A percentile compares a stretch with the other conserved stretches of the same genome.
These are phyloP conservation scores for Yasuhikotakia modesta DNA, from an alignment of 2,797 vertebrate genomes.

Conservation along the genomic window DNA sequence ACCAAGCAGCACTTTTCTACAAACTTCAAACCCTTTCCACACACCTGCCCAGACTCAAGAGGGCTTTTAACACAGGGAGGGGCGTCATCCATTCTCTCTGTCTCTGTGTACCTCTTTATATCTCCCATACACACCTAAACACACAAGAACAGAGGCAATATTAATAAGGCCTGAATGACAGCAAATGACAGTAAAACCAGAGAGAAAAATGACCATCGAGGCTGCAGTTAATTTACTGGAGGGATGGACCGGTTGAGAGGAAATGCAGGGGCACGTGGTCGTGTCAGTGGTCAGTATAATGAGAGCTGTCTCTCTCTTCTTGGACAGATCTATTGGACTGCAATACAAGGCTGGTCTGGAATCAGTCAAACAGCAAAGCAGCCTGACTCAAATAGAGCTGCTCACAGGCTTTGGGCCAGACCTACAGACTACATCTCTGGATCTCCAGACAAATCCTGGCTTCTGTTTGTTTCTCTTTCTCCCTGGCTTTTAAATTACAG, in stretches of 20 bases:
- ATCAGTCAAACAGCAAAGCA: slow-evolving; percentile 48
- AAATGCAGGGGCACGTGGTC: background rate
- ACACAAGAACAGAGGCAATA: slow-evolving; percentile 19
- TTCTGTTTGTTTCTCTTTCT: slow-evolving; percentile 27
- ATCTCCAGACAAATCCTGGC: slow-evolving; percentile 36
- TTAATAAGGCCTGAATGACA: too few relatives aligned
- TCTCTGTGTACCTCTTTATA: background rate
- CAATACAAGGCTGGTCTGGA: slow-evolving; percentile 41
- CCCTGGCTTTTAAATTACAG: slow-evolving; percentile 17
- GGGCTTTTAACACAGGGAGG: slow-evolving; percentile 46
- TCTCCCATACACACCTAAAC: background rate
- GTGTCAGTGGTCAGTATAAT: slow-evolving; percentile 40
- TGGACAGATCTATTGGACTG: slow-evolving; percentile 27
- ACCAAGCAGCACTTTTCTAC: slow-evolving; percentile 50
- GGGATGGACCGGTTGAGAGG: background rate
- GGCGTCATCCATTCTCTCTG: slow-evolving; percentile 6
- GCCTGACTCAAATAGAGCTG: slow-evolving; percentile 38
- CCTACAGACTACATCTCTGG: slow-evolving; percentile 28
- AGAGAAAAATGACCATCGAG: slow-evolving; percentile 9
- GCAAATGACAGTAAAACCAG: background rate
- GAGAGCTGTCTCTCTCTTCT: slow-evolving; percentile 12
- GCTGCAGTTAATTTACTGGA: background rate
- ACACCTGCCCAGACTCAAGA: slow-evolving; percentile 51
- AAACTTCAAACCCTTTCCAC: slow-evolving; percentile 51
- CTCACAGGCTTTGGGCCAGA: slow-evolving; percentile 33